phyloP scores from a whole-genome alignment of 2,888 invertebrate genomes.

The Plagiodera versicolora region DNA sequence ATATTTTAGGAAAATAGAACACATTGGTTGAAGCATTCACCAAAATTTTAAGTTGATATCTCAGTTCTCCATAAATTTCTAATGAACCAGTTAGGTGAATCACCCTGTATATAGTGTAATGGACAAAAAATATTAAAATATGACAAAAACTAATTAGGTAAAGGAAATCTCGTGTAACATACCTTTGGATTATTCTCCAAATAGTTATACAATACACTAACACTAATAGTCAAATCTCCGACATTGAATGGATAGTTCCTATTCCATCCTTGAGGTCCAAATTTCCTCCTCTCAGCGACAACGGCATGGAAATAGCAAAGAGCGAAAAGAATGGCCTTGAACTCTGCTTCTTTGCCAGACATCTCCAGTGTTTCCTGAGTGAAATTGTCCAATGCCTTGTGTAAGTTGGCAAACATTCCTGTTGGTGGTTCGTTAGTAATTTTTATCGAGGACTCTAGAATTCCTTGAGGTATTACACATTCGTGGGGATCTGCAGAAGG shows the following conservation, averaged over 20 bases:
- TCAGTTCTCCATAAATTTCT: no score
- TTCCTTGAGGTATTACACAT: conserved; percentile 78
- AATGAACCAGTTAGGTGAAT: no score
- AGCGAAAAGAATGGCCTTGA: conserved; percentile 85
- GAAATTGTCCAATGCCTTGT: conserved; percentile 91
- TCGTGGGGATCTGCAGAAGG: conserved; percentile 70
- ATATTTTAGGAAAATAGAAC: no score
- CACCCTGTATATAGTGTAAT: no score
- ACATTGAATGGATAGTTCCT: conserved; percentile 76
- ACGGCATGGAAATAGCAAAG: conserved; percentile 95
- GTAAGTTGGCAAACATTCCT: conserved; percentile 92
- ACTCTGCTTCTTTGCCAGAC: conserved; percentile 91
- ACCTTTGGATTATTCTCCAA: conserved; percentile 81
- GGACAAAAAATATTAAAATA: no score
- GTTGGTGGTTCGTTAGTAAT: conserved; percentile 96
- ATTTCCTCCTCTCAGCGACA: conserved; percentile 88
- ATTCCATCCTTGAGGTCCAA: conserved; percentile 95
- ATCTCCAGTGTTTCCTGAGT: conserved; percentile 89
- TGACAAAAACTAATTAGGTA: no score
- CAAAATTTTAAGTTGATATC: no score
- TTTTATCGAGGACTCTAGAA: conserved; percentile 90
- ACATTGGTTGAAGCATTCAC: no score
- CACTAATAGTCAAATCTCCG: conserved; percentile 90
- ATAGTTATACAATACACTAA: conserved; percentile 88
- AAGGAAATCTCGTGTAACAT: no score